phyloP scores from a whole-genome alignment of 1,140 invertebrate species.

The Pseudomyrmex gracilis region DNA sequence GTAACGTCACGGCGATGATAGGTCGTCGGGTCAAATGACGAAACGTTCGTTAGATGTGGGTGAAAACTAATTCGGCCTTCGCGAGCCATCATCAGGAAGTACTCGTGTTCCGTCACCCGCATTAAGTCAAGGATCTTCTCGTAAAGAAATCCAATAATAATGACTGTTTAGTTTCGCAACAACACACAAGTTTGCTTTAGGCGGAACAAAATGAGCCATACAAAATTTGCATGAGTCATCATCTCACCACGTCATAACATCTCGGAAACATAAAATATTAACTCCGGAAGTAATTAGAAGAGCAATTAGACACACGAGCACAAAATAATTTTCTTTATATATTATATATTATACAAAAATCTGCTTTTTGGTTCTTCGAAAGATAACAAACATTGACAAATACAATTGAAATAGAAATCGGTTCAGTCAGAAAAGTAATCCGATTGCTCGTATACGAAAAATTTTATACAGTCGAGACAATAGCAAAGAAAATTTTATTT shows the following conservation, averaged over 20 bases:
- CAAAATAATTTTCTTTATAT: background rate
- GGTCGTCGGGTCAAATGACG: constrained; percentile 50
- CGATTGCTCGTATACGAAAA: background rate
- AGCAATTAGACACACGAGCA: no score
- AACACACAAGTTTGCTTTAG: background rate
- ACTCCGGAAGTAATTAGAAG: background rate
- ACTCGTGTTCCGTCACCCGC: constrained; percentile 31
- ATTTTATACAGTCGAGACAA: background rate
- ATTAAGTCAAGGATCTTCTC: constrained; percentile 42
- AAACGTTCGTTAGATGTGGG: constrained; percentile 58
- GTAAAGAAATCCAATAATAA: constrained; percentile 46
- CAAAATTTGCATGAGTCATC: constrained; percentile 5
- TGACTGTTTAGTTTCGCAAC: background rate
- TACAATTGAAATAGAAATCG: constrained; percentile 22
- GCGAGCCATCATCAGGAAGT: constrained; percentile 40
- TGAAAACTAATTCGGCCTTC: constrained; percentile 56
- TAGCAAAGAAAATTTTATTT: background rate
- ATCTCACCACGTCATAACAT: background rate
- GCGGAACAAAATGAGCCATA: background rate
- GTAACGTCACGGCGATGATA: constrained; percentile 7
- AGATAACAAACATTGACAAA: no score
- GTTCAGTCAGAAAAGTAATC: background rate
- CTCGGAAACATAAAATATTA: background rate
- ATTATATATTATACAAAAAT: background rate
- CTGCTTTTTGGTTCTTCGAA: background rate